Conservation (phyloP, 2,797 vertebrate genomes). For the Pipistrellus nathusii region DNA sequence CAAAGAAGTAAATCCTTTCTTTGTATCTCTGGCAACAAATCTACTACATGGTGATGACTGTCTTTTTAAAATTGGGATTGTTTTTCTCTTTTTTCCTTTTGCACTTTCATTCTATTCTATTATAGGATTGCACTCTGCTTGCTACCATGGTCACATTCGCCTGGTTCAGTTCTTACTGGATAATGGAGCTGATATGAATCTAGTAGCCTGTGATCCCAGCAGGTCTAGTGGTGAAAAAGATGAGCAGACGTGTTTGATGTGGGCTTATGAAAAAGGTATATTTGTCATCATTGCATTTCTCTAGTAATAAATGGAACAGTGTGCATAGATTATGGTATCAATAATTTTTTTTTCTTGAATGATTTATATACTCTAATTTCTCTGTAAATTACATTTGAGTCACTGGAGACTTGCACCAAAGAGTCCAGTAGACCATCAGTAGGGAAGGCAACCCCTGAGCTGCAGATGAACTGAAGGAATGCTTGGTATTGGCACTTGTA, state of each 20-base stretch:
- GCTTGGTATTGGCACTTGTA: neutral
- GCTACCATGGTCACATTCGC: conserved; percentile 96
- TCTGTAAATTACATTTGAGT: conserved; percentile 39
- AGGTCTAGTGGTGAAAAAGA: conserved; percentile 98
- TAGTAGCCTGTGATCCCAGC: conserved; percentile 97
- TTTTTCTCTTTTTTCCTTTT: conserved; percentile 40
- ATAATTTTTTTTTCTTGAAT: conserved; percentile 22
- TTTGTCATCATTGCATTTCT: conserved; percentile 60
- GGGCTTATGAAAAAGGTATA: conserved; percentile 98
- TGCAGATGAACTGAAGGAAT: conserved; percentile 12
- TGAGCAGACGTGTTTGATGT: conserved; percentile 98
- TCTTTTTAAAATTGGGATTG: neutral
- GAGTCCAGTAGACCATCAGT: neutral
- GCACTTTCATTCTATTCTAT: conserved; percentile 35
- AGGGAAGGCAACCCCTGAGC: conserved; percentile 9
- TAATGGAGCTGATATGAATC: conserved; percentile 97
- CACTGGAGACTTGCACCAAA: conserved; percentile 59
- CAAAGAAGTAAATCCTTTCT: neutral
- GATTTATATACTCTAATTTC: neutral
- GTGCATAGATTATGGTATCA: conserved; percentile 58
- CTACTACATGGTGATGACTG: neutral
- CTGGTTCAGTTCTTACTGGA: conserved; percentile 97
- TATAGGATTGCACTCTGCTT: conserved; percentile 95
- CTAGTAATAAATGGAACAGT: neutral
- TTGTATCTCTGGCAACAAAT: conserved; percentile 53